These are phyloP conservation scores for Propsilocerus akamusi DNA, from an alignment of 1,140 invertebrate species.

Conservation along the genomic window DNA sequence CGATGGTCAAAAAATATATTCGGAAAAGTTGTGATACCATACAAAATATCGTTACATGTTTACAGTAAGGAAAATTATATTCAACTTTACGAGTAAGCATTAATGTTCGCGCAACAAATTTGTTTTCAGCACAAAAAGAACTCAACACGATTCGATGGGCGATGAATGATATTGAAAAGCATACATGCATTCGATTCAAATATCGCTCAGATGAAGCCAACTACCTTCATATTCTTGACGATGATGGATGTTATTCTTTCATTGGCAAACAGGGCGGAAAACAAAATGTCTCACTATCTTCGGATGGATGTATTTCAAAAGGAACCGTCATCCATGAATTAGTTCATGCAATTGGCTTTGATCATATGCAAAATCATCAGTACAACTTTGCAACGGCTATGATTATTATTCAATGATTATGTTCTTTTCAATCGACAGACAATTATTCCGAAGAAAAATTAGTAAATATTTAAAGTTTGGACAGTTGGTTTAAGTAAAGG, in stretches of 20 bases:
- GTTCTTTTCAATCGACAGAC: constrained; percentile 59
- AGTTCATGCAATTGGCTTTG: constrained; percentile 67
- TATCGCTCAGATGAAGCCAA: neutral
- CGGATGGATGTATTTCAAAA: constrained; percentile 47
- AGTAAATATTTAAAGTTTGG: constrained; percentile 28
- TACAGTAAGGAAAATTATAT: too few relatives aligned
- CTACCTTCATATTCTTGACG: constrained; percentile 35
- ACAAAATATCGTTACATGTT: neutral
- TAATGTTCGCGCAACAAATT: too few relatives aligned
- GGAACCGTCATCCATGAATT: constrained; percentile 65
- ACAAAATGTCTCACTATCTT: constrained; percentile 46
- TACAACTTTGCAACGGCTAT: constrained; percentile 44
- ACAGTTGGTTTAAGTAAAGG: constrained; percentile 43
- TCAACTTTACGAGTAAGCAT: neutral
- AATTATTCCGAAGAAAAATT: constrained; percentile 42
- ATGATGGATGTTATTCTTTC: constrained; percentile 62
- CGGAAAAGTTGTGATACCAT: neutral
- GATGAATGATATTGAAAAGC: neutral
- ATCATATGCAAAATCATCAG: constrained; percentile 71
- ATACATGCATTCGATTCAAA: neutral
- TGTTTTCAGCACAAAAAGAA: too few relatives aligned
- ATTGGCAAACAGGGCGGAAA: constrained; percentile 44
- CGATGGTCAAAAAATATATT: neutral
- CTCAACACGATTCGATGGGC: neutral
- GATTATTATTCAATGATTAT: constrained; percentile 72